Evolutionary conservation across 30 jellyfish, hydroid and myxozoan species (phyloP).

Genomic region (Pseudorhiza aurosa): DNA sequence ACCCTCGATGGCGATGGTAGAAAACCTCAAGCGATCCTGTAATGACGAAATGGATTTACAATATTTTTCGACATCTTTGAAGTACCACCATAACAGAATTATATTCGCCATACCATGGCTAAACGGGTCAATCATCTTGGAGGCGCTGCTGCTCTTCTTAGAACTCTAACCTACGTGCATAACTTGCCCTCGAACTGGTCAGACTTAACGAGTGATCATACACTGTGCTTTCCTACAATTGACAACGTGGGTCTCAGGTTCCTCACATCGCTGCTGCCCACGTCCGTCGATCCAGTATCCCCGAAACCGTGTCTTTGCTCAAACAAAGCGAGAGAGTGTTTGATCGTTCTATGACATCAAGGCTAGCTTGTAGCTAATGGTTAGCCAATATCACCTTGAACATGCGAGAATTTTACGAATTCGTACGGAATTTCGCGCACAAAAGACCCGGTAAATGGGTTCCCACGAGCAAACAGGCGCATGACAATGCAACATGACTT

Average conservation of each 20-base stretch:
- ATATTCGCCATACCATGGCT: slow-evolving; percentile 53
- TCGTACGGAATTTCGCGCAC: background rate
- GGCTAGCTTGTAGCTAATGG: background rate
- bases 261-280: too few species aligned
- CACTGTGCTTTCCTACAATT: too few species aligned
- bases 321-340: too few species aligned
- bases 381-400: slow-evolving; percentile 20
- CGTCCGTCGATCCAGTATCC: too few species aligned
- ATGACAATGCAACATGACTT: background rate
- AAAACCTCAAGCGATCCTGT: slow-evolving; percentile 90
- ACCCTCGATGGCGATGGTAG: slow-evolving; percentile 83
- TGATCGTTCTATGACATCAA: background rate
- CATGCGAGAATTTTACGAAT: slow-evolving; percentile 12
- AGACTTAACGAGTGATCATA: too few species aligned
- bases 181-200: background rate
- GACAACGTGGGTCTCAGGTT: too few species aligned
- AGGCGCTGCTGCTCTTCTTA: too few species aligned
- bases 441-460: slow-evolving; percentile 30
- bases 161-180: background rate
- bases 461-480: slow-evolving; percentile 37
- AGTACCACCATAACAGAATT: slow-evolving; percentile 68
- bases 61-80: slow-evolving; percentile 58
- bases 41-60: slow-evolving; percentile 58
- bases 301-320: too few species aligned
- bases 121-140: slow-evolving; percentile 39